Conservation (phyloP, 2,113 vertebrate genomes). For the Collichthys lucidus region DNA sequence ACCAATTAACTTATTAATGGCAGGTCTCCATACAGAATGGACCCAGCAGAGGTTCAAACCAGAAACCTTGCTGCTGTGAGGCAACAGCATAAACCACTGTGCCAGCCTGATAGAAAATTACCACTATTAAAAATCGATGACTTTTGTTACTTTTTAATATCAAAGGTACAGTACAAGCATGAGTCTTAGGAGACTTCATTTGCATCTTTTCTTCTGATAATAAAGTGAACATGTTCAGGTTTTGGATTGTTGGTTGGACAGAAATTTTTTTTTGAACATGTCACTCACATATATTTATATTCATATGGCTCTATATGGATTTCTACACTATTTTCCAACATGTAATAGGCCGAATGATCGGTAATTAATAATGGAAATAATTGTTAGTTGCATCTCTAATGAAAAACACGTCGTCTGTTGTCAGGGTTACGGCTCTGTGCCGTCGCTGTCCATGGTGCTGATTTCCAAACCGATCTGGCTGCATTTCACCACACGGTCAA, state of each 20-base stretch:
- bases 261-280: background rate
- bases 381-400: background rate
- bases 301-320: background rate
- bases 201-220: background rate
- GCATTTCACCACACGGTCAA: slow-evolving; percentile 26
- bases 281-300: background rate
- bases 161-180: background rate
- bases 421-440: background rate
- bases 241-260: background rate
- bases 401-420: background rate
- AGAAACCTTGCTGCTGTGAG: too few species aligned
- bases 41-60: too few species aligned
- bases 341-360: background rate
- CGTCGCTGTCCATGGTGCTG: slow-evolving; percentile 72
- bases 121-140: background rate
- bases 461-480: slow-evolving; percentile 39
- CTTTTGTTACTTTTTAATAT: background rate
- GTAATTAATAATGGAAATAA: background rate
- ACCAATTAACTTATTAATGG: too few species aligned
- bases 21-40: too few species aligned
- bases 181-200: background rate
- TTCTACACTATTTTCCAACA: background rate
- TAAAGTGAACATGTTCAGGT: background rate
- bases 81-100: too few species aligned
- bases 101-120: too few species aligned